A percentile compares a stretch with the other conserved stretches of the same genome.
Conservation (phyloP, 2,113 vertebrate genomes). For the Riparia riparia region DNA sequence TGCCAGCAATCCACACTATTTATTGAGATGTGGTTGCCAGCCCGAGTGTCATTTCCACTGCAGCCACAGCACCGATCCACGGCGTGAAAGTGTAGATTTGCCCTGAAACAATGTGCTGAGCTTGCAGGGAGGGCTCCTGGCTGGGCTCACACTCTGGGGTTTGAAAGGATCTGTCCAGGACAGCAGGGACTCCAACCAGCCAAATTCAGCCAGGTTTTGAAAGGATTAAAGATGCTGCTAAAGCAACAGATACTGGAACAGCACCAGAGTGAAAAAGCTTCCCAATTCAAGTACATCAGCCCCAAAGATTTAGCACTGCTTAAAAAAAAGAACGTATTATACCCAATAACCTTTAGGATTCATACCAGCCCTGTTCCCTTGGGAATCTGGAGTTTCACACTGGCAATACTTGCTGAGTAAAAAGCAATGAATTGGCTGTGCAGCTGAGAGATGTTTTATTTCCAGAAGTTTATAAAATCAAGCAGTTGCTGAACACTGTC, state of each 20-base stretch:
- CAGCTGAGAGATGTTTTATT: not conserved
- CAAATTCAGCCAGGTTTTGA: not conserved
- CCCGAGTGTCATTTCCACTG: not conserved
- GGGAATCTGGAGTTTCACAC: not conserved
- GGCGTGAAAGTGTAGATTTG: not conserved
- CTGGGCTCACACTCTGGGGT: not conserved
- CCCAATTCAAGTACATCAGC: not conserved
- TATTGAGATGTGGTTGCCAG: not conserved
- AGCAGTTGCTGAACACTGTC: not conserved
- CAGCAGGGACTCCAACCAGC: not conserved
- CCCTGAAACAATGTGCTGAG: slow-evolving; percentile 16
- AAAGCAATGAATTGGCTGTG: not conserved
- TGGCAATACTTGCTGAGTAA: not conserved
- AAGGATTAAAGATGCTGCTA: not conserved
- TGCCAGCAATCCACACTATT: not conserved
- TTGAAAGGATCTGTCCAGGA: not conserved
- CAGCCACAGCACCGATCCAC: not conserved
- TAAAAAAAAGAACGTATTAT: not conserved
- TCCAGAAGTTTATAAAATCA: not conserved
- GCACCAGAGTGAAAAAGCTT: not conserved
- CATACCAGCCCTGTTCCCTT: not conserved
- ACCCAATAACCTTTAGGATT: not conserved
- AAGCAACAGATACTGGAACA: not conserved
- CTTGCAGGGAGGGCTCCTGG: not conserved
- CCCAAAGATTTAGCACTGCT: not conserved